A percentile compares a stretch with the other conserved stretches of the same genome.
Conservation (phyloP, 2,888 invertebrate species). For the Cynaeus angustus region DNA sequence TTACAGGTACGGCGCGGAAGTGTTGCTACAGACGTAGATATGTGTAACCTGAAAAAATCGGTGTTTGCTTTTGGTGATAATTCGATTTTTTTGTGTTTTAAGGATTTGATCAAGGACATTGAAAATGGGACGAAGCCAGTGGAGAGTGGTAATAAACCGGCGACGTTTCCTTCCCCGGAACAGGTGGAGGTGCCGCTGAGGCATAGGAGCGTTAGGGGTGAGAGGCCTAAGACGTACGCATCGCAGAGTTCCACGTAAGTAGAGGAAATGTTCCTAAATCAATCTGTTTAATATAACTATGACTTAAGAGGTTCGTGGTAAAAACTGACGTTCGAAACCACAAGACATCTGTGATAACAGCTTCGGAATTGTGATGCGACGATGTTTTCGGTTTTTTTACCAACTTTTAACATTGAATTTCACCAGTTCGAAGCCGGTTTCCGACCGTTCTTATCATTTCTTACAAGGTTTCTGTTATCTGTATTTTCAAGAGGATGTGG, state of each 20-base stretch:
- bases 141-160: slow-evolving; percentile 30
- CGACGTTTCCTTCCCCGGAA: slow-evolving; percentile 43
- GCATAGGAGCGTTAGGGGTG: not conserved
- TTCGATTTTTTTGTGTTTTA: slow-evolving; percentile 6
- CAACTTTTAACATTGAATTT: too few species aligned
- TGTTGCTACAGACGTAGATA: not conserved
- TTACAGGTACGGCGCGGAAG: slow-evolving; percentile 51
- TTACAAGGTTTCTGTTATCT: too few species aligned
- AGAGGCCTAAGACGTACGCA: slow-evolving; percentile 18
- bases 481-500: too few species aligned
- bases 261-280: too few species aligned
- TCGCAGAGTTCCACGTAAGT: slow-evolving; percentile 15
- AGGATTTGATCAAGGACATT: slow-evolving; percentile 51
- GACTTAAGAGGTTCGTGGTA: not conserved
- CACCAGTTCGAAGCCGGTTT: too few species aligned
- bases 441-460: too few species aligned
- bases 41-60: slow-evolving; percentile 1
- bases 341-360: too few species aligned
- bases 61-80: slow-evolving; percentile 8
- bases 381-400: too few species aligned
- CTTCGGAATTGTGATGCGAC: too few species aligned
- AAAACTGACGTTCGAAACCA: too few species aligned
- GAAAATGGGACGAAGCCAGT: slow-evolving; percentile 24
- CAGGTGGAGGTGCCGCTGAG: slow-evolving; percentile 45
- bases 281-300: too few species aligned